Evolutionary conservation across 2,888 invertebrate species (phyloP), one percentile per base, ranked within the genome.

Genomic region (Orthosia gothica): DNA sequence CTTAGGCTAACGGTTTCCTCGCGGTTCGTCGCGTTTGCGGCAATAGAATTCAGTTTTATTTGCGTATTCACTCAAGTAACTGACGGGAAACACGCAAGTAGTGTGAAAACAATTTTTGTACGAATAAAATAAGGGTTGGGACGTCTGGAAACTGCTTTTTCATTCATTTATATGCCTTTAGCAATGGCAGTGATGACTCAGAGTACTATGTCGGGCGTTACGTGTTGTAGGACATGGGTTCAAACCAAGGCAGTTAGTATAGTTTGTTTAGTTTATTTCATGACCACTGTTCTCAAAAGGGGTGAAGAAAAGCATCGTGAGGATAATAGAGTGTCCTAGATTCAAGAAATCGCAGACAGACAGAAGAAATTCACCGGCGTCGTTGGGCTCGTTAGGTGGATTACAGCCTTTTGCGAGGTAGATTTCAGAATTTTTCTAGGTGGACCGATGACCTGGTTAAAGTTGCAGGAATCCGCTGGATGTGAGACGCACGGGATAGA

Each of bases 1-100:
- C 40, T 40, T 40, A 40, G 40, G 40, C 40, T 40, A 40, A 9
- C 64, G 52, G 66, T 47, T 62, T 26, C 45, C 55, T 87, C 88
- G 85, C 82, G 89, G 88, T 80, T 70, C 89, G 67, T 70, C 82
- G 81, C 76, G 71, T 83, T 87, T 88, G 86, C 52, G 86, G 81
- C 72, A 68, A 69, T 76, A 81, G 70, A 70, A 79, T 67, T 64
- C 74, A 65, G 64, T 76, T 84, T 78, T 78, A 78, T 85, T 83
- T 85, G 76, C 81, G 71, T 87, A 78, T 84, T 79, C 67, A 75
- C 68, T 69, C 55, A 79, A 78, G 79, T 83, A 76, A 76, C 71
- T 61, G 74, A 18, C 66, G 62, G 69, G 58, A 63, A 73, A 74
- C 74, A 78, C 61, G 71, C 65, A 59, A 78, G 67, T 67, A 55